Base-by-base conservation (phyloP, 2,888 invertebrate genomes). In the Watsonalla binaria region DNA sequence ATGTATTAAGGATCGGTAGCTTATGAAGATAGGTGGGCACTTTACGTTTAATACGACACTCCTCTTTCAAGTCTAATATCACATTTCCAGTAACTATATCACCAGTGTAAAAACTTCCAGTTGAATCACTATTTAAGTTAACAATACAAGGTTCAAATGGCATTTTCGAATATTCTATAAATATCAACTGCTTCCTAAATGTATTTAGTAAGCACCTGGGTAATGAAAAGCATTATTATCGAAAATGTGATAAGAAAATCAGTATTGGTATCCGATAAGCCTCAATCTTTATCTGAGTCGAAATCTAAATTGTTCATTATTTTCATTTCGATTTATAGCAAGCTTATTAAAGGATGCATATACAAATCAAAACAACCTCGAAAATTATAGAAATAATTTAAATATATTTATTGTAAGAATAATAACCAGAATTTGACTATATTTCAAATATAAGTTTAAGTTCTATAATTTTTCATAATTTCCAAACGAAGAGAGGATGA, bases 51-150 rank as follows among this genome's bases (percentile, higher is more conserved):
- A 88, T 66, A 68, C 80, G 78, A 56, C 75, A 72, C 55, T 74
- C 74, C 59, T 78, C 76, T 47, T 79, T 74, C 58, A 86, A 75
- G 57, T 84, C 78, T 59, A 90, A 60, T 51, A 75, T 67, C n/a
- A 87, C 74, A 6, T 72, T 72, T 58, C 90, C 90, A 45, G 90
- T 88, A 45, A 90, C 83, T 51, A 88, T 80, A 67, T 86, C 82
- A 57, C 88, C 89, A 8, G 84, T 73, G 56, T 86, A 86, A 67
- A 86, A 80, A 62, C 71, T 75, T 53, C 78, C 82, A 45, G 78
- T 80, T 13, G 80, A 76, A 64, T 82, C 80, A 72, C 80, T 83
- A 58, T 89, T 83, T 39, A 90, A 62, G 33, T 66, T 72, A 53
- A 90, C 69, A 11, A 75, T 66, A 66, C 81, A 84, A 56, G 65